Evolutionary conservation across 2,113 vertebrate species (phyloP).

Genomic region (Pterophyllum scalare): DNA sequence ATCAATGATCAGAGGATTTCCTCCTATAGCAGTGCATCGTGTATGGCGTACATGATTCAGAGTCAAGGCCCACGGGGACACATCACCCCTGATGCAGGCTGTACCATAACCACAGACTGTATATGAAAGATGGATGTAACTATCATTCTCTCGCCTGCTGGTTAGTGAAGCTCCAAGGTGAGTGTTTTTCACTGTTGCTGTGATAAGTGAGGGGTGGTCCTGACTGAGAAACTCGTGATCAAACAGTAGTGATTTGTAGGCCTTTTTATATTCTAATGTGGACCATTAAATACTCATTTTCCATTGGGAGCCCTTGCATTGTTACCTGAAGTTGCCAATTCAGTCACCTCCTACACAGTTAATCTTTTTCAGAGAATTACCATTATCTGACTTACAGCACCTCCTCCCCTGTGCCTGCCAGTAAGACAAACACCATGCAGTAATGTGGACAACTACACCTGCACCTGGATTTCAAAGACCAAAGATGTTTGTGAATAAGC

Average conservation of each 20-base stretch:
- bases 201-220: background rate
- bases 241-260: background rate
- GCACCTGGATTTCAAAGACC: constrained; percentile 3
- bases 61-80: no score
- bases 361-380: background rate
- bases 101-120: background rate
- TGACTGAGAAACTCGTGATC: background rate
- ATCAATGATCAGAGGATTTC: background rate
- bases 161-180: background rate
- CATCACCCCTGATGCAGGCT: no score
- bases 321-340: background rate
- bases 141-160: background rate
- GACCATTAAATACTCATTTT: background rate
- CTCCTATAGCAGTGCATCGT: background rate
- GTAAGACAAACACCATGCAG: background rate
- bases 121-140: background rate
- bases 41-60: no score
- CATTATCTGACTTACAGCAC: background rate
- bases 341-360: background rate
- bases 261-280: background rate
- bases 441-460: background rate
- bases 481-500: constrained; percentile 6
- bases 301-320: background rate
- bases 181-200: background rate
- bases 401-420: background rate